Base-by-base conservation (phyloP, 2,797 vertebrate genomes). In the Pogoniulus pusillus region DNA sequence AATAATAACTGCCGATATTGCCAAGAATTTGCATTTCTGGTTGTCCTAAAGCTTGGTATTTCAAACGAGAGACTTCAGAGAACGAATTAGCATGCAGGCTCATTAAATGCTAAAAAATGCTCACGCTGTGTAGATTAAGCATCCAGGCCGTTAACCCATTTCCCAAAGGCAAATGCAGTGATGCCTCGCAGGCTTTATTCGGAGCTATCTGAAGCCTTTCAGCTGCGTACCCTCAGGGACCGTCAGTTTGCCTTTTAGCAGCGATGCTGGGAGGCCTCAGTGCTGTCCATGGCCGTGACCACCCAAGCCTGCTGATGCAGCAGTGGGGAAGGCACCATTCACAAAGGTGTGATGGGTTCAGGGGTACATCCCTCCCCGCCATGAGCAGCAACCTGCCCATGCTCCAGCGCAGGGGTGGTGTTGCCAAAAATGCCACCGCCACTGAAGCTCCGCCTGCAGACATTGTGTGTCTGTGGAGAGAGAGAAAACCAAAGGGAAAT, bases 1-100 rank as follows among this genome's bases (percentile, higher is more conserved):
- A 64, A 70, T 35, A 60, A 69, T 60, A 85, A 83, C 30, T 81
- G 35, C 20, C 1, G 2, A 15, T 69, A 34, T 30, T 6, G 16
- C 74, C 49, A 55, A 70, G 35, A 82, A 93, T 92, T 87, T 88
- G 68, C 81, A 77, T 84, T 89, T 91, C 85, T 95, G 34, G n/a
- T 91, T 82, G 41, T 87, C 51, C 64, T 70, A 55, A 84, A 84
- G 77, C 87, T 39, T 62, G 35, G 5, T 60, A 68, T 95, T 93
- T 91, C 82, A 89, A 84, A 91, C 62, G 58, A 89, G 77, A 62
- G 45, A 57, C 58, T 91, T 89, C 83, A 78, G 85, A 88, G 77
- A 62, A 57, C 54, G 90, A 80, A 95, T 95, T 94, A 90, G 37
- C 64, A n/a, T 65, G 62, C 10, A 29, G 45, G 10, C 78, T 93